Evolutionary conservation across 2,888 invertebrate species (phyloP).

Genomic region (Pterostichus madidus): DNA sequence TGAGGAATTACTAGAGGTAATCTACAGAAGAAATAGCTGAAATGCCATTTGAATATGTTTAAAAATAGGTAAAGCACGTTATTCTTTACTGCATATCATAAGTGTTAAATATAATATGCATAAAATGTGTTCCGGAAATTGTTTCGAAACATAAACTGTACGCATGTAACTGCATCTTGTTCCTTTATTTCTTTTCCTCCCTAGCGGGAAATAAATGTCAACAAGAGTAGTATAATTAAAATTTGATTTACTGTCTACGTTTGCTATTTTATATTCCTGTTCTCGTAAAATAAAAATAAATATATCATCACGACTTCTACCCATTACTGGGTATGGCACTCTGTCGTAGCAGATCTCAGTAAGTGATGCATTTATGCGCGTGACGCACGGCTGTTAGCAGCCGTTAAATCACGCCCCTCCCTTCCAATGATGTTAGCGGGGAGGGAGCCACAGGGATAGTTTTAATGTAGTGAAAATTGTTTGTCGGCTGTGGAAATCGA

Average conservation of each 20-base stretch:
- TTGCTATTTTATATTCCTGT: background rate
- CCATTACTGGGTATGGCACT: too few relatives aligned
- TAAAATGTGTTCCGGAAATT: conserved; percentile 26
- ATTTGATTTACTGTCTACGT: conserved; percentile 3
- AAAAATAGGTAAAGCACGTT: background rate
- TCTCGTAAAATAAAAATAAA: too few relatives aligned
- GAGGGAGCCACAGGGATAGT: too few relatives aligned
- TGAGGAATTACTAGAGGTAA: too few relatives aligned
- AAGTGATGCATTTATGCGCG: too few relatives aligned
- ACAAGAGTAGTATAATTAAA: conserved; percentile 7
- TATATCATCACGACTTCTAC: too few relatives aligned
- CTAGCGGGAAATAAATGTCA: conserved; percentile 9
- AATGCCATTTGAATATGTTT: background rate
- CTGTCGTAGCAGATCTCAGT: too few relatives aligned
- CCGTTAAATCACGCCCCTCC: too few relatives aligned
- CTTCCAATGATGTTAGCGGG: too few relatives aligned
- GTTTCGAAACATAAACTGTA: conserved; percentile 1
- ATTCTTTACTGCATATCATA: background rate
- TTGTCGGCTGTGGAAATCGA: too few relatives aligned
- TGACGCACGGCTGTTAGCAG: too few relatives aligned
- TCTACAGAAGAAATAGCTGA: background rate
- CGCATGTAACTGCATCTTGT: background rate
- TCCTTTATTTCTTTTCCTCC: background rate
- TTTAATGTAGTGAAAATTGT: too few relatives aligned
- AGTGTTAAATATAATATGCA: background rate